Evolutionary conservation across 2,888 invertebrate species (phyloP).

Genomic region (Athripsodes cinereus): DNA sequence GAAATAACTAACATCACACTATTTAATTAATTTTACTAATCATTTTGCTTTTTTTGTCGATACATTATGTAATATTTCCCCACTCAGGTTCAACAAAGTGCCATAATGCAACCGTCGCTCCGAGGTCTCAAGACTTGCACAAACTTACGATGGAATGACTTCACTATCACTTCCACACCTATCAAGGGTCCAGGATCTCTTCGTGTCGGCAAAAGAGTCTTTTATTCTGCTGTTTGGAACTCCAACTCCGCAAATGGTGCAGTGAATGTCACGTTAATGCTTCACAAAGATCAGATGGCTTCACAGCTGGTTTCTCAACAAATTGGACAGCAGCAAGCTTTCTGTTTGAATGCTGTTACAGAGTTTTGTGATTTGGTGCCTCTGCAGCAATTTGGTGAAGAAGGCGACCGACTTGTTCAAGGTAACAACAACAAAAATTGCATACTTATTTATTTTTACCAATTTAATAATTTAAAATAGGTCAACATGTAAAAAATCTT

Average conservation of each 20-base stretch:
- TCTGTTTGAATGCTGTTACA: constrained; percentile 66
- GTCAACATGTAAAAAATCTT: no score
- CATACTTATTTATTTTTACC: no score
- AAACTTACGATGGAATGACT: constrained; percentile 69
- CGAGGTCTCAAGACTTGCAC: constrained; percentile 66
- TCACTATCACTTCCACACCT: constrained; percentile 52
- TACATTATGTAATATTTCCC: background rate
- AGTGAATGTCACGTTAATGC: constrained; percentile 61
- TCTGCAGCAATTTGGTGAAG: constrained; percentile 57
- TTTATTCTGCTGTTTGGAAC: constrained; percentile 71
- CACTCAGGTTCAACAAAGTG: constrained; percentile 60
- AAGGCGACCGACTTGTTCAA: constrained; percentile 61
- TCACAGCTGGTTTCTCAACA: constrained; percentile 59
- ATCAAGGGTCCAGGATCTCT: constrained; percentile 30
- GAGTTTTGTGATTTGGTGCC: constrained; percentile 78
- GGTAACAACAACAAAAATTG: constrained; percentile 39
- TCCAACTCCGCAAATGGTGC: constrained; percentile 51
- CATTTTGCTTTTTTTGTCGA: background rate
- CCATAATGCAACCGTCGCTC: constrained; percentile 60
- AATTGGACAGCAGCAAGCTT: constrained; percentile 54
- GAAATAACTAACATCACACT: no score
- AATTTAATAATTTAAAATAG: no score
- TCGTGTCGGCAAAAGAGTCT: constrained; percentile 62
- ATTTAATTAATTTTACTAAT: background rate
- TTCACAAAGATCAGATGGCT: constrained; percentile 57